A percentile compares a stretch with the other conserved stretches of the same genome.
Conservation (phyloP, 2,888 invertebrate genomes). For the Pimpla rufipes region DNA sequence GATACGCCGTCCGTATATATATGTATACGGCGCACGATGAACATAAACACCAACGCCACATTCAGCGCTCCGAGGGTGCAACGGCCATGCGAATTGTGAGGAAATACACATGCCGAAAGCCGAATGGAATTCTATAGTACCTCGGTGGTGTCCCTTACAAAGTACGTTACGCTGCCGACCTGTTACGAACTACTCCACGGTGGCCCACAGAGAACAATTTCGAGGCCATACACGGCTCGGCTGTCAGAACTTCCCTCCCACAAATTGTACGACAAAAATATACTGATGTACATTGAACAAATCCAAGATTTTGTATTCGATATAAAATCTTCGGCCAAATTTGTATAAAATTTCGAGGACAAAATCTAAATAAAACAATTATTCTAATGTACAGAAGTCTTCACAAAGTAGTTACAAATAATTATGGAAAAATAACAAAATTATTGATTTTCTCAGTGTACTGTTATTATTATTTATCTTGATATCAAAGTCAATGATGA, state of each 20-base stretch:
- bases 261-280: background rate
- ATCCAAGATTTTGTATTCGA: background rate
- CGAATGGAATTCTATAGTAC: slow-evolving; percentile 51
- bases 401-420: too few relatives aligned
- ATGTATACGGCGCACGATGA: background rate
- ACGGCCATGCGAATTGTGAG: slow-evolving; percentile 29
- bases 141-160: slow-evolving; percentile 5
- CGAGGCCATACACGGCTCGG: background rate
- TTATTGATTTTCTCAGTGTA: too few relatives aligned
- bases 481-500: too few relatives aligned
- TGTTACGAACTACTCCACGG: background rate
- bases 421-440: too few relatives aligned
- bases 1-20: background rate
- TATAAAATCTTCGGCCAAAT: background rate
- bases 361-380: too few relatives aligned
- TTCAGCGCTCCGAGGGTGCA: slow-evolving; percentile 18
- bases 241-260: background rate
- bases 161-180: background rate
- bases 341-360: background rate
- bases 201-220: background rate
- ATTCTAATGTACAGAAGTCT: too few relatives aligned
- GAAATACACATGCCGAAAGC: slow-evolving; percentile 1
- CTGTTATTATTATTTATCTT: too few relatives aligned
- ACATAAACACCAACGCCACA: slow-evolving; percentile 39
- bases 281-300: background rate